These are phyloP conservation scores for Zaprionus davidi DNA, from an alignment of 1,140 invertebrate genomes.

Conservation along the genomic window DNA sequence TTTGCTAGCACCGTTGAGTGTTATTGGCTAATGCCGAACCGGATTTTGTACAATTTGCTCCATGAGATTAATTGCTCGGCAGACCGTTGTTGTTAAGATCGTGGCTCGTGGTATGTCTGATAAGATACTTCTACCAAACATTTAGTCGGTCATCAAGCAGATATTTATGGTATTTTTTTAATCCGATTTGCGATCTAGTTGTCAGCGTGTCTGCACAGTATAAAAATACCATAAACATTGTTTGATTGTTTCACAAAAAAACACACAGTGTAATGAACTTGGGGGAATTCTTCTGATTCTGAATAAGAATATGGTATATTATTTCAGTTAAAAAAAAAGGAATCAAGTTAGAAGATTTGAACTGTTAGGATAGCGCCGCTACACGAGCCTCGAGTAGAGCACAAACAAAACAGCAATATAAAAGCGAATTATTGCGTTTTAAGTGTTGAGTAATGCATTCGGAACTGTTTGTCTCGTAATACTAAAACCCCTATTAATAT, in stretches of 20 bases:
- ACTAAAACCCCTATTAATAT: background rate
- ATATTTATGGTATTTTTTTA: conserved; percentile 28
- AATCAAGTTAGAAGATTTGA: background rate
- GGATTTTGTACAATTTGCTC: conserved; percentile 57
- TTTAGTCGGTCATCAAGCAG: conserved; percentile 20
- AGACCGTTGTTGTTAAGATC: conserved; percentile 53
- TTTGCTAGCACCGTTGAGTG: conserved; percentile 27
- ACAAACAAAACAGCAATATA: too few species aligned
- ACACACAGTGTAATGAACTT: background rate
- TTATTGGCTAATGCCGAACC: conserved; percentile 47
- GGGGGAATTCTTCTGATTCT: background rate
- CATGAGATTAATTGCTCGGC: conserved; percentile 69
- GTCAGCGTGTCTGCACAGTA: background rate
- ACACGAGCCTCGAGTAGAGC: too few species aligned
- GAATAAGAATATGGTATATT: background rate
- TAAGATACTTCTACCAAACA: conserved; percentile 38
- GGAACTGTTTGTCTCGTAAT: background rate
- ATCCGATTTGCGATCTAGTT: conserved; percentile 7
- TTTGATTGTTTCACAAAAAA: conserved; percentile 4
- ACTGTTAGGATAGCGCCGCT: too few species aligned
- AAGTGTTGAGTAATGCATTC: background rate
- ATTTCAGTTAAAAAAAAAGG: background rate
- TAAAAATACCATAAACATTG: conserved; percentile 11
- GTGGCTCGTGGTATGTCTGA: conserved; percentile 50
- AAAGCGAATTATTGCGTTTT: too few species aligned